A percentile compares a stretch with the other conserved stretches of the same genome.
phyloP scores from a whole-genome alignment of 2,888 invertebrate genomes.

The Polydrusus cervinus region DNA sequence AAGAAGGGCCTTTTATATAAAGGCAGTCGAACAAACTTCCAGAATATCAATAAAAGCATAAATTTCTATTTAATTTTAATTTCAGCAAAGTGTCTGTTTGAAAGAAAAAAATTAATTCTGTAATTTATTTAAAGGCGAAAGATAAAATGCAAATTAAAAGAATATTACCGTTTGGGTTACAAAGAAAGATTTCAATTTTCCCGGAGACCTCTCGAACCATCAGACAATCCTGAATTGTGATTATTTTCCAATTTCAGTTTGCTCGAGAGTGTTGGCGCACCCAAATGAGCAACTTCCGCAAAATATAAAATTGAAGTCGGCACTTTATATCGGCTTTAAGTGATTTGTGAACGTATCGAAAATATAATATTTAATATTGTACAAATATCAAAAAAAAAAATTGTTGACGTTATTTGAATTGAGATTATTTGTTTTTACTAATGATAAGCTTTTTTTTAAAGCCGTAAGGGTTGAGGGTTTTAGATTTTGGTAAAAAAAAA shows the following conservation, averaged over 20 bases:
- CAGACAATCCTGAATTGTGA: constrained; percentile 13
- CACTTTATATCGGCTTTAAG: constrained; percentile 13
- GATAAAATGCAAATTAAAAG: not conserved
- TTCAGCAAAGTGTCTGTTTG: not conserved
- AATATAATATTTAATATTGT: not conserved
- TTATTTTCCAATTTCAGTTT: constrained; percentile 15
- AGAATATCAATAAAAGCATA: too few relatives aligned
- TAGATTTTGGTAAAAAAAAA: too few relatives aligned
- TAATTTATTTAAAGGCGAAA: not conserved
- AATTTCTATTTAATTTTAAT: not conserved
- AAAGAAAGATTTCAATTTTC: constrained; percentile 13
- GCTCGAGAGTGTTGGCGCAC: constrained; percentile 6
- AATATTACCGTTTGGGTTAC: not conserved
- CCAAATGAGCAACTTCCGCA: constrained; percentile 16
- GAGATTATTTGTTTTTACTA: too few relatives aligned
- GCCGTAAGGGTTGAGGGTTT: too few relatives aligned
- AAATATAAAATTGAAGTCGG: constrained; percentile 6
- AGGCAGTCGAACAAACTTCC: too few relatives aligned
- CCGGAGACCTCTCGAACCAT: not conserved
- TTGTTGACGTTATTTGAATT: too few relatives aligned
- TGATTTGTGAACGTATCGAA: not conserved
- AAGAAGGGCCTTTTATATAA: too few relatives aligned
- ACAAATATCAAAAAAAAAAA: not conserved
- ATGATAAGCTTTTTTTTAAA: too few relatives aligned
- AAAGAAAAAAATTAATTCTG: not conserved